These are phyloP conservation scores for Caerostris darwini DNA, from an alignment of 1,140 invertebrate species.

Conservation along the genomic window DNA sequence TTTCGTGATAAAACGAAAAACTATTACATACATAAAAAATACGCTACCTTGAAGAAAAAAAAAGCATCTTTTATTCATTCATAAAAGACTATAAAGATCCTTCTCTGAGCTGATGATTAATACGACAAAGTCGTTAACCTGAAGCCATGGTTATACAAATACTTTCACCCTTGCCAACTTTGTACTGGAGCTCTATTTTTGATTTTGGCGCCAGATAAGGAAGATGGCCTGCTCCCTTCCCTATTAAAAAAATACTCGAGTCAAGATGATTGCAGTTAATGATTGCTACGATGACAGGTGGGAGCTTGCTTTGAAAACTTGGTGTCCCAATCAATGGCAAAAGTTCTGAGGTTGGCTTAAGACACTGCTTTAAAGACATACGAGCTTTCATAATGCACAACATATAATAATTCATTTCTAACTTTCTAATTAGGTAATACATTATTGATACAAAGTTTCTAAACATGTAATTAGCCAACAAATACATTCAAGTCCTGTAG, in stretches of 20 bases:
- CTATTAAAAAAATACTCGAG: slow-evolving; percentile 12
- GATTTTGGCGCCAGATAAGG: slow-evolving; percentile 66
- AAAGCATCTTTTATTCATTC: slow-evolving; percentile 8
- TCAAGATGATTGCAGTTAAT: slow-evolving; percentile 29
- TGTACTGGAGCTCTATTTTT: slow-evolving; percentile 60
- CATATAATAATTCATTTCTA: too few relatives aligned
- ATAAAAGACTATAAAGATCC: slow-evolving; percentile 6
- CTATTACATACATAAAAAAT: not conserved
- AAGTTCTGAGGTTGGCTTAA: not conserved
- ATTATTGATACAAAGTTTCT: too few relatives aligned
- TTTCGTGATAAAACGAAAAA: not conserved
- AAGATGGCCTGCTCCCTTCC: not conserved
- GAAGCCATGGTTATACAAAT: slow-evolving; percentile 53
- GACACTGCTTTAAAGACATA: not conserved
- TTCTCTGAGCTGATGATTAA: slow-evolving; percentile 42
- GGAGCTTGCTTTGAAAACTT: not conserved
- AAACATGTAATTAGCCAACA: too few relatives aligned
- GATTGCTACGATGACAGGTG: slow-evolving; percentile 18
- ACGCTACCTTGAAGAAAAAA: not conserved
- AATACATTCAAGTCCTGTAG: too few relatives aligned
- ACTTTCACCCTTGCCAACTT: slow-evolving; percentile 52
- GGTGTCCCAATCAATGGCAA: not conserved
- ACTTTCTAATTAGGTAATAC: too few relatives aligned
- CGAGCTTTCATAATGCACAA: too few relatives aligned
- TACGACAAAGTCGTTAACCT: slow-evolving; percentile 66